A percentile compares a stretch with the other conserved stretches of the same genome.
phyloP scores from a whole-genome alignment of 2,113 vertebrate species.

The Lepisosteus osseus region DNA sequence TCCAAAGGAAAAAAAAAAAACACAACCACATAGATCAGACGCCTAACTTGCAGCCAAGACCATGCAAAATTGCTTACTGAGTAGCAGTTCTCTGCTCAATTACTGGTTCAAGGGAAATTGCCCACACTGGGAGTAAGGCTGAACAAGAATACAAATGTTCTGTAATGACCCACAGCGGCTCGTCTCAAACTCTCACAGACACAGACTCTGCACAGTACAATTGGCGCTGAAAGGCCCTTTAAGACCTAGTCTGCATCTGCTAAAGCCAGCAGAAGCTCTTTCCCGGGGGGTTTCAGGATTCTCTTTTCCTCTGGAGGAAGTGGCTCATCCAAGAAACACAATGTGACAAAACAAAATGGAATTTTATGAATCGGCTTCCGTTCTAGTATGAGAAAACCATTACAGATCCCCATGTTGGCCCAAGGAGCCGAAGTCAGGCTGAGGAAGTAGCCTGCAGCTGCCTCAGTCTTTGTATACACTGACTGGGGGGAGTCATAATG shows the following conservation, averaged over 20 bases:
- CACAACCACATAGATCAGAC: slow-evolving; percentile 30
- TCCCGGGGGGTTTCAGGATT: not conserved
- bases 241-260: slow-evolving; percentile 8
- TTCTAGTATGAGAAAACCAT: not conserved
- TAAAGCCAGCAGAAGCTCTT: not conserved
- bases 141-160: slow-evolving; percentile 9
- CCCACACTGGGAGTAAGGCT: slow-evolving; percentile 20
- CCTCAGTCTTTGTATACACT: no score
- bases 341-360: not conserved
- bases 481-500: no score
- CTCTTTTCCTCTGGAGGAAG: slow-evolving; percentile 16
- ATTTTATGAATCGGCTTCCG: not conserved
- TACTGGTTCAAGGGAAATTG: slow-evolving; percentile 36
- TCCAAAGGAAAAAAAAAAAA: not conserved
- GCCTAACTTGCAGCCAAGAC: slow-evolving; percentile 47
- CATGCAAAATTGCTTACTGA: slow-evolving; percentile 46
- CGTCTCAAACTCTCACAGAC: not conserved
- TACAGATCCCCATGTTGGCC: not conserved
- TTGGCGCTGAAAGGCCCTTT: not conserved
- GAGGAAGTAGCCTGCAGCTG: slow-evolving; percentile 3
- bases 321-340: slow-evolving; percentile 4
- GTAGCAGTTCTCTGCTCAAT: slow-evolving; percentile 34
- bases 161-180: slow-evolving; percentile 8
- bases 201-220: slow-evolving; percentile 1
- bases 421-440: not conserved